Evolutionary conservation across 2,888 invertebrate species (phyloP), one percentile per base, ranked within the genome.

Genomic region (Idaea straminata): DNA sequence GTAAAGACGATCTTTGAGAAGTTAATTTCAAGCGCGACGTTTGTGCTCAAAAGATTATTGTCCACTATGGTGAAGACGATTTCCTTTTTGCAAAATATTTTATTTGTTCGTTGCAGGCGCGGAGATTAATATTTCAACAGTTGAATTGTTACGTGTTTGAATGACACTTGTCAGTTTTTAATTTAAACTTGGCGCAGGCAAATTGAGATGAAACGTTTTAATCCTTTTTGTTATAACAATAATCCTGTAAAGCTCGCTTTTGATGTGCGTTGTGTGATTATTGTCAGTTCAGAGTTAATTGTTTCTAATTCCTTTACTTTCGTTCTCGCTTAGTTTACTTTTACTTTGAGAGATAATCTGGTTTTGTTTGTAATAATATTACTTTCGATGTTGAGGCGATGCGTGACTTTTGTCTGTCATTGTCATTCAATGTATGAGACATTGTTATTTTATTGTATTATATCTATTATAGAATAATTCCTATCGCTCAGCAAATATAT

Each of bases 1-100:
- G n/a, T 15, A 36, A 68, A 70, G 69, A 72, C 76, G 77, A 79
- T 79, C 79, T 80, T 81, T 80, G 84, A 83, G 87, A 89, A 89
- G 85, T 88, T 89, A 89, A 91, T 90, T 90, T 87, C 81, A 88
- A 89, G 85, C 86, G 84, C 80, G 83, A 87, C 84, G 86, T 47
- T 88, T 84, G 78, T 78, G 78, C 83, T 88, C 88, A 91, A 89
- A 89, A 83, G 88, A 87, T 83, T 87, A 86, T 87, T 85, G 88
- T 87, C 84, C 86, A 83, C 82, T 83, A 80, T 79, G 78, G 76
- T 72, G 77, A 74, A 78, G 82, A 81, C 74, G 80, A 79, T 79
- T 77, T 76, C 76, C 75, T 83, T 84, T 85, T 82, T 83, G 79
- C 75, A 77, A 80, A 83, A 80, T 76, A 74, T 76, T 80, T 85